Percentiles rank a stretch among this genome's conserved stretches.
Conservation (phyloP, 2,888 invertebrate genomes). For the Nomada lathburiana region DNA sequence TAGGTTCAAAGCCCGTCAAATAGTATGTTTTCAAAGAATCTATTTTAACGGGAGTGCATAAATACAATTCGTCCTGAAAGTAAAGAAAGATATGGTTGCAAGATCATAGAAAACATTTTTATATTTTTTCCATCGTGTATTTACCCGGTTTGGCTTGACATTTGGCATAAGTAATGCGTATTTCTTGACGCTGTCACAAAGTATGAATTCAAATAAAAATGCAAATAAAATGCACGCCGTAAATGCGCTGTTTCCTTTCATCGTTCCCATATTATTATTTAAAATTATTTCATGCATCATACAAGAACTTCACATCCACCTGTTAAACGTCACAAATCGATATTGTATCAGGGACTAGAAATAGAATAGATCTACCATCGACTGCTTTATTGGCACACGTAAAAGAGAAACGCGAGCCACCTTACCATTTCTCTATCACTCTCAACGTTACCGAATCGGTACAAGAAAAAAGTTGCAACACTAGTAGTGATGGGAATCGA, state of each 20-base stretch:
- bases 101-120: neutral
- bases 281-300: conserved; percentile 10
- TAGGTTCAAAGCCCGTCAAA: conserved; percentile 96
- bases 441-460: too few relatives aligned
- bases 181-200: conserved; percentile 83
- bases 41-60: conserved; percentile 95
- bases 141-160: conserved; percentile 91
- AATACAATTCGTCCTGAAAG: conserved; percentile 94
- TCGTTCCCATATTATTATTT: conserved; percentile 37
- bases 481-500: too few relatives aligned
- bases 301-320: conserved; percentile 47
- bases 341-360: conserved; percentile 29
- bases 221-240: conserved; percentile 39
- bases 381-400: too few relatives aligned
- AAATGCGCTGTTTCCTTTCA: conserved; percentile 48
- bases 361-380: too few relatives aligned
- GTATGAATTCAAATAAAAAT: conserved; percentile 54
- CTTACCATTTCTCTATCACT: too few relatives aligned
- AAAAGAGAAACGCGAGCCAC: too few relatives aligned
- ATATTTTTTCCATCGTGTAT: neutral
- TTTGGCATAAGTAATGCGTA: conserved; percentile 93
- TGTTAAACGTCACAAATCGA: conserved; percentile 66
- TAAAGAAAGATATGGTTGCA: conserved; percentile 34
- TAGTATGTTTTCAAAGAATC: conserved; percentile 91
- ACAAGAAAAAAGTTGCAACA: too few relatives aligned